Percentiles rank a stretch among this genome's conserved stretches.
phyloP scores from a whole-genome alignment of 2,797 vertebrate species.

The Tadarida brasiliensis region DNA sequence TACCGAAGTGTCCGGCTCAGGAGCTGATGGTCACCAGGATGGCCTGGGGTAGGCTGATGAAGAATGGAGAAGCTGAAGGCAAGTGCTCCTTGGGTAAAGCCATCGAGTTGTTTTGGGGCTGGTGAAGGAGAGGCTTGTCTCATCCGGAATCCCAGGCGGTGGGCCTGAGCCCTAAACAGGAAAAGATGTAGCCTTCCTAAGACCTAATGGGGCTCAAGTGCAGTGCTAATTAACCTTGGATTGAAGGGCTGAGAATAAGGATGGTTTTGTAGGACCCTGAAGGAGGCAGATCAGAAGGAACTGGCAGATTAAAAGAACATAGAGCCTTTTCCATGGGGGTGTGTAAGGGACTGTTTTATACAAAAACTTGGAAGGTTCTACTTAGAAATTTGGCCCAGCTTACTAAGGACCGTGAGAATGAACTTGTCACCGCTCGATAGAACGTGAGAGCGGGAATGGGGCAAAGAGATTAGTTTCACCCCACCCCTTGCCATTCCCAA shows the following conservation, averaged over 20 bases:
- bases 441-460: not conserved
- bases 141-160: not conserved
- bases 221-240: not conserved
- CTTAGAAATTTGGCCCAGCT: slow-evolving; percentile 29
- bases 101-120: not conserved
- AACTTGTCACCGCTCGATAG: not conserved
- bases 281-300: slow-evolving; percentile 7
- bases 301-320: not conserved
- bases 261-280: not conserved
- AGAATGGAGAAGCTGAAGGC: not conserved
- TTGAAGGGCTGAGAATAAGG: not conserved
- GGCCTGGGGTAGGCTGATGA: too few relatives aligned
- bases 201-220: not conserved
- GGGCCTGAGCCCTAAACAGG: not conserved
- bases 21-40: not conserved
- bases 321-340: not conserved
- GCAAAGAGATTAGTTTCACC: not conserved
- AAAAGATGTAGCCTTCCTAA: not conserved
- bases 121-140: not conserved
- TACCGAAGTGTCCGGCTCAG: not conserved
- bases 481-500: not conserved
- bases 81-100: not conserved
- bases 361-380: not conserved
- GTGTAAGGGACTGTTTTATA: not conserved
- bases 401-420: not conserved